Percentiles rank a stretch among this genome's conserved stretches.
Conservation (phyloP, 1,140 invertebrate species). For the Megathymus violae region DNA sequence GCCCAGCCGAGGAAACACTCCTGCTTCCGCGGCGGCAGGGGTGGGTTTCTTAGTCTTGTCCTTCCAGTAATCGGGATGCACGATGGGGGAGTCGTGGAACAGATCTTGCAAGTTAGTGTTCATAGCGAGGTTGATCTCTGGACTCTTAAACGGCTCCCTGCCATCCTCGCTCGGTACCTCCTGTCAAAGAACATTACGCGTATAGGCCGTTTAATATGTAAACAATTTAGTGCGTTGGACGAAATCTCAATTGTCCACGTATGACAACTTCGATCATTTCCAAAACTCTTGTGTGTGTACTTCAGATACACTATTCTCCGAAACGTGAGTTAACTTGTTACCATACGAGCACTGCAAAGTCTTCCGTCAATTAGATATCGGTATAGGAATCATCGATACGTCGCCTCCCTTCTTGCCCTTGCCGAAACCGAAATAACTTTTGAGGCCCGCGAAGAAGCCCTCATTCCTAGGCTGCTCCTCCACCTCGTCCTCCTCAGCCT, state of each 20-base stretch:
- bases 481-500: constrained; percentile 42
- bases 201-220: constrained; percentile 35
- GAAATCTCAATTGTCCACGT: constrained; percentile 47
- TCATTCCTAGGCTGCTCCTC: constrained; percentile 39
- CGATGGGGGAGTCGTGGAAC: constrained; percentile 60
- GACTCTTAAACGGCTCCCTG: constrained; percentile 45
- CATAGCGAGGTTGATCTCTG: constrained; percentile 27
- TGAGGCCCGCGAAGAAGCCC: constrained; percentile 56
- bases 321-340: constrained; percentile 41
- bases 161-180: constrained; percentile 51
- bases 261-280: constrained; percentile 2
- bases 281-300: constrained; percentile 8
- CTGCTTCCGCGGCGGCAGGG: constrained; percentile 20
- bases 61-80: constrained; percentile 66
- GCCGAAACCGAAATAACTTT: constrained; percentile 54
- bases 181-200: constrained; percentile 63
- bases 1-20: constrained; percentile 53
- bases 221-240: constrained; percentile 70
- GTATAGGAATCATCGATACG: constrained; percentile 48
- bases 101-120: constrained; percentile 46
- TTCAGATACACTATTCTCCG: constrained; percentile 12
- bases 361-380: background rate
- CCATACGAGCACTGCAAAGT: background rate
- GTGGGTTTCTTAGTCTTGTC: constrained; percentile 46
- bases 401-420: constrained; percentile 46